Base-by-base conservation (phyloP, 2,888 invertebrate species). In the Eupithecia abbreviata region DNA sequence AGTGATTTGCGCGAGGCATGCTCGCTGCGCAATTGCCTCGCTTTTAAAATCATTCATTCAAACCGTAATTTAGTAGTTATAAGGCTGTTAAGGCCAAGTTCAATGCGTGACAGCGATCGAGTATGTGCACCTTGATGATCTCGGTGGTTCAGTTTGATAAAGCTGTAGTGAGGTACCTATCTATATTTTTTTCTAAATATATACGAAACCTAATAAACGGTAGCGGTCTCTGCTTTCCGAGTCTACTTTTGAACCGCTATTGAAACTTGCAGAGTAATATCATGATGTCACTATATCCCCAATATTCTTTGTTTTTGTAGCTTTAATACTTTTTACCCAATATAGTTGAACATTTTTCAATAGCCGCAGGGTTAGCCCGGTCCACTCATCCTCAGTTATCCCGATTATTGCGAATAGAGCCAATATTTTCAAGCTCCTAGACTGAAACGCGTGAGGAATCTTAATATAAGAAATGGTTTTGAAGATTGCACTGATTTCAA, bases 391-490 rank as follows among this genome's bases (percentile, higher is more conserved):
- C 85, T 84, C 84, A 85, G 86, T 85, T 86, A 88, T 89, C 85
- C 85, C 86, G 86, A 85, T 90, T 89, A 90, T 90, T 90, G 88
- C 67, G 66, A 75, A 58, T 49, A 67, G 65, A 77, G 86, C 88
- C 90, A 90, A 90, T 90, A 90, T 90, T 90, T 90, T 87, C 87
- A 85, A 89, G 84, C 86, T 84, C 80, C 85, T 84, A 86, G 85
- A 85, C 84, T 82, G 85, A 81, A 81, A 88, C 89, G 87, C 85
- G 89, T 80, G 79, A 83, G 84, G 90, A 89, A 90, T 90, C 85
- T 82, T 83, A 88, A 90, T 87, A 15, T 84, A 86, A 84, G 82
- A 82, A 81, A 83, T 82, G 85, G 83, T 84, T 84, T 85, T 81
- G 81, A 81, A 77, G 72, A 73, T 75, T 77, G 68, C 79, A 74